phyloP scores from a whole-genome alignment of 2,888 invertebrate species.

The Eudasyphora cyanicolor region DNA sequence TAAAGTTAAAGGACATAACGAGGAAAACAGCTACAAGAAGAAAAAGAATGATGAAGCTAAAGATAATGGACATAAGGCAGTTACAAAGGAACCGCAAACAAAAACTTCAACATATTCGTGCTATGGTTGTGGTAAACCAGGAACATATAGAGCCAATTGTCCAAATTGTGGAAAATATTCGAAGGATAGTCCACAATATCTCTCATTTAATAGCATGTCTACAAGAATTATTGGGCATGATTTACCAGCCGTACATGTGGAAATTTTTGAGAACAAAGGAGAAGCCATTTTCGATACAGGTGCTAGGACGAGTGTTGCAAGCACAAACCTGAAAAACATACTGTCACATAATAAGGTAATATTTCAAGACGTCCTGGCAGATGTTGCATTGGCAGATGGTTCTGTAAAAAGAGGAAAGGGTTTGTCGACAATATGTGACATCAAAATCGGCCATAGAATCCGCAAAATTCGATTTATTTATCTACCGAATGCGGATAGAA shows the following conservation, averaged over 20 bases:
- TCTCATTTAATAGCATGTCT: slow-evolving; percentile 16
- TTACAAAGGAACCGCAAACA: not conserved
- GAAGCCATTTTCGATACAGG: not conserved
- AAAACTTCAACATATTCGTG: not conserved
- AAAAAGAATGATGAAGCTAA: not conserved
- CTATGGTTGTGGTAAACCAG: not conserved
- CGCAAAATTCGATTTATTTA: not conserved
- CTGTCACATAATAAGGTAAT: slow-evolving; percentile 33
- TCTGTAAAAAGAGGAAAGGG: slow-evolving; percentile 4
- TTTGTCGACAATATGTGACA: slow-evolving; percentile 1
- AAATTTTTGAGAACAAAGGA: not conserved
- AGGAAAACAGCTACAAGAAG: slow-evolving; percentile 13
- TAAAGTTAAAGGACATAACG: not conserved
- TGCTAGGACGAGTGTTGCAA: not conserved
- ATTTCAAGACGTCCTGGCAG: slow-evolving; percentile 44
- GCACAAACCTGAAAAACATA: slow-evolving; percentile 4
- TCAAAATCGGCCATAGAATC: not conserved
- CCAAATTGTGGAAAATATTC: not conserved
- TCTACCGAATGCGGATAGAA: not conserved
- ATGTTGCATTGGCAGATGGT: too few relatives aligned
- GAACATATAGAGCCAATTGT: not conserved
- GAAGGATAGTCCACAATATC: slow-evolving; percentile 21
- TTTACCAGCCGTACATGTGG: not conserved
- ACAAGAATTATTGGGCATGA: not conserved
- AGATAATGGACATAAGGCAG: not conserved